phyloP scores from a whole-genome alignment of 2,797 vertebrate species.

The Pempheris klunzingeri region DNA sequence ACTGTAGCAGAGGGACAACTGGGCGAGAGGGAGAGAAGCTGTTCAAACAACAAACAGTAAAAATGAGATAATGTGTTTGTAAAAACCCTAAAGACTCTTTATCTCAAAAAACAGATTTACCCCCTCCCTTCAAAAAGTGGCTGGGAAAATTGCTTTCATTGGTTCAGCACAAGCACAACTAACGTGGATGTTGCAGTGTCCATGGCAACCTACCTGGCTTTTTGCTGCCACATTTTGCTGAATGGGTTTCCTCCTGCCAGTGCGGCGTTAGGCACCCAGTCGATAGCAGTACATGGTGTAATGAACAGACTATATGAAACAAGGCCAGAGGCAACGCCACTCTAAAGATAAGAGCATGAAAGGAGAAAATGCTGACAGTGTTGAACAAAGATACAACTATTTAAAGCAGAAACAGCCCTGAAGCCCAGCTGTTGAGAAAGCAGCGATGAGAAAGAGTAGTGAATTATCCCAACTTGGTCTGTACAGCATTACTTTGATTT shows the following conservation, averaged over 20 bases:
- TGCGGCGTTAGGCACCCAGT: constrained; percentile 55
- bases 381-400: constrained; percentile 67
- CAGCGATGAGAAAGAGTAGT: constrained; percentile 34
- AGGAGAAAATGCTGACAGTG: constrained; percentile 67
- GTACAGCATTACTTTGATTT: constrained; percentile 58
- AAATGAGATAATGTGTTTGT: constrained; percentile 56
- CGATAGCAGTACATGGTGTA: constrained; percentile 50
- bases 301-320: constrained; percentile 60
- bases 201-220: constrained; percentile 72
- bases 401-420: constrained; percentile 52
- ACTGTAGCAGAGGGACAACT: constrained; percentile 11
- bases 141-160: constrained; percentile 35
- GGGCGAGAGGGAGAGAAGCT: constrained; percentile 46
- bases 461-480: constrained; percentile 52
- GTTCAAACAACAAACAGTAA: constrained; percentile 61
- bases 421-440: constrained; percentile 47
- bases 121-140: constrained; percentile 20
- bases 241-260: constrained; percentile 51
- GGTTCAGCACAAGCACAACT: constrained; percentile 34
- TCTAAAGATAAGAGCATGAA: constrained; percentile 60
- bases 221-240: constrained; percentile 52
- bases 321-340: constrained; percentile 51
- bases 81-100: constrained; percentile 72
- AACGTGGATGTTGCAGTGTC: constrained; percentile 55
- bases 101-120: constrained; percentile 72